These are phyloP conservation scores for Tipula unca DNA, from an alignment of 2,888 invertebrate species.

Conservation along the genomic window DNA sequence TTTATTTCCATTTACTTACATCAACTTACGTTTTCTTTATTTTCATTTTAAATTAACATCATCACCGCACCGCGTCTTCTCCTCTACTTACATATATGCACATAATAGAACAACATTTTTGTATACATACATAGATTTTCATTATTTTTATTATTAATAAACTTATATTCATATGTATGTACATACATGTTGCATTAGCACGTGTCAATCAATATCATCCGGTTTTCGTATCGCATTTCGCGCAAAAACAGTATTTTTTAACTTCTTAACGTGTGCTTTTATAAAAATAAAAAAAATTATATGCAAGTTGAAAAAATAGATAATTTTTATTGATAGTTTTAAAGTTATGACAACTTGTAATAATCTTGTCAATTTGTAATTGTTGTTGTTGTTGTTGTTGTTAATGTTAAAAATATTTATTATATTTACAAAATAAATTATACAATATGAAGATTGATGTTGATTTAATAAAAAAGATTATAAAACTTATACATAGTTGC, in stretches of 20 bases:
- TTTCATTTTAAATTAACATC: not conserved
- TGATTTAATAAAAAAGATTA: not conserved
- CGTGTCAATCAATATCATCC: constrained; percentile 8
- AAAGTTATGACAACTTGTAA: not conserved
- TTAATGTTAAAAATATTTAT: not conserved
- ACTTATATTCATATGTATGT: not conserved
- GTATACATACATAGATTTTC: not conserved
- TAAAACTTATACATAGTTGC: not conserved
- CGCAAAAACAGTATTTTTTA: not conserved
- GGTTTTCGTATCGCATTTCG: not conserved
- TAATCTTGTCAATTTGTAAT: not conserved
- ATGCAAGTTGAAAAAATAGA: not conserved
- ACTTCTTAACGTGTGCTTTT: not conserved
- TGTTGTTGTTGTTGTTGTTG: not conserved
- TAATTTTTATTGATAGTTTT: constrained; percentile 8
- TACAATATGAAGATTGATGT: not conserved
- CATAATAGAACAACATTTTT: not conserved
- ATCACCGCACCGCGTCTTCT: not conserved
- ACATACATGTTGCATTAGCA: not conserved
- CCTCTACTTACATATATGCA: not conserved
- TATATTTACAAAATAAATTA: not conserved
- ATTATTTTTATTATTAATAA: not conserved
- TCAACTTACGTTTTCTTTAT: not conserved
- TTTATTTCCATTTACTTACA: not conserved
- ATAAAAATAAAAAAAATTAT: not conserved